Evolutionary conservation across 2,797 vertebrate species (phyloP).

Genomic region (Sciurus vulgaris): DNA sequence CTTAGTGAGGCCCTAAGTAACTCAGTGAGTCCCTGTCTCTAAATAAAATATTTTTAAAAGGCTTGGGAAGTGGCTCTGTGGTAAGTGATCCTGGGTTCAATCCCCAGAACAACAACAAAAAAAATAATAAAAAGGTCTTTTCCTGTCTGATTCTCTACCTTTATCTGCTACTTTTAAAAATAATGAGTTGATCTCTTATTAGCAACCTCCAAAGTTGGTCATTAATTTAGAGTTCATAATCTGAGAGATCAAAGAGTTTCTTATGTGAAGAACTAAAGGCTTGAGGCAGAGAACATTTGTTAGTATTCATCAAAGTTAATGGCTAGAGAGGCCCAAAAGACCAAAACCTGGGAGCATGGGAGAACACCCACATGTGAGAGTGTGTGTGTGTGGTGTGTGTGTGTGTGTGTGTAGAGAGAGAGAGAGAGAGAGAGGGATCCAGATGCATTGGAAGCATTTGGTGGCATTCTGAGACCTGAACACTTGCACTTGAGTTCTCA

Average conservation of each 20-base stretch:
- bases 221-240: not conserved
- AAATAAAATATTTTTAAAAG: too few relatives aligned
- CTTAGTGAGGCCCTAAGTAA: too few relatives aligned
- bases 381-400: too few relatives aligned
- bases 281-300: not conserved
- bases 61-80: too few relatives aligned
- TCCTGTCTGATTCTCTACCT: not conserved
- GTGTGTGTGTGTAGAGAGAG: too few relatives aligned
- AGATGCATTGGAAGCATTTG: not conserved
- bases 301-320: not conserved
- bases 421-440: not conserved
- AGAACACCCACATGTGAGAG: too few relatives aligned
- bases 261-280: not conserved
- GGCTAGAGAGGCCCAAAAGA: not conserved
- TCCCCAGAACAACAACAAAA: too few relatives aligned
- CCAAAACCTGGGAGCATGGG: not conserved
- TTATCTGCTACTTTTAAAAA: constrained; percentile 10
- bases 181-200: not conserved
- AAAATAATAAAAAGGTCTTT: too few relatives aligned
- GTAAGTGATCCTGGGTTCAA: too few relatives aligned
- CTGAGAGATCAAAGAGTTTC: not conserved
- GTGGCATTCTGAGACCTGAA: not conserved
- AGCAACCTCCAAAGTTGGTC: not conserved
- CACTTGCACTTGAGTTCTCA: not conserved
- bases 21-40: too few relatives aligned